Percentiles rank a stretch among this genome's conserved stretches.
Evolutionary conservation across 2,888 invertebrate species (phyloP).

Genomic region (Ectemnius continuus): DNA sequence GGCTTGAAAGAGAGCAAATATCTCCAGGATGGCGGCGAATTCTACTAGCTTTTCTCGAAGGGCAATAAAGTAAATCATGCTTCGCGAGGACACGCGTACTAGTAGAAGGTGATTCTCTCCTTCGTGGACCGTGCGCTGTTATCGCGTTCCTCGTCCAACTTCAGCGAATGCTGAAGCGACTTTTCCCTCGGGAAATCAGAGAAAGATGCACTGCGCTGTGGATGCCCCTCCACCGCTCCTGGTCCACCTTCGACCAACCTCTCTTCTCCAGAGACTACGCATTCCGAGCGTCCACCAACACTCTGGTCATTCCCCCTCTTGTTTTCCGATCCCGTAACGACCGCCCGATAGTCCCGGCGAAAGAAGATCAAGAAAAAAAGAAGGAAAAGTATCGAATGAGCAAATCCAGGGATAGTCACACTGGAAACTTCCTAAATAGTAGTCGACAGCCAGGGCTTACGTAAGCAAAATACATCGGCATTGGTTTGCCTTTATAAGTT

Average conservation of each 20-base stretch:
- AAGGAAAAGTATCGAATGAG: background rate
- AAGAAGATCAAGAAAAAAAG: slow-evolving; percentile 10
- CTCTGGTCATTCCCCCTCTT: slow-evolving; percentile 10
- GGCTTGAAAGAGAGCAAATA: slow-evolving; percentile 51
- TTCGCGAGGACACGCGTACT: slow-evolving; percentile 57
- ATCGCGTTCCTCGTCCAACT: slow-evolving; percentile 31
- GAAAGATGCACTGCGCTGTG: slow-evolving; percentile 71
- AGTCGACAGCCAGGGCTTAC: background rate
- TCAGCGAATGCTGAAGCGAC: slow-evolving; percentile 52
- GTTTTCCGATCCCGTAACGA: slow-evolving; percentile 28
- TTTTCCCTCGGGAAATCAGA: slow-evolving; percentile 74
- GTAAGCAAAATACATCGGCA: background rate
- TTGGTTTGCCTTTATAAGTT: background rate
- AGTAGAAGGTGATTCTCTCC: slow-evolving; percentile 33
- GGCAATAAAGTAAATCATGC: slow-evolving; percentile 70
- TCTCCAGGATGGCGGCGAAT: slow-evolving; percentile 54
- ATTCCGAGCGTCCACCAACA: slow-evolving; percentile 30
- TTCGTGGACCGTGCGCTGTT: slow-evolving; percentile 23
- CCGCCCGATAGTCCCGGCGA: slow-evolving; percentile 34
- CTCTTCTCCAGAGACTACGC: slow-evolving; percentile 19
- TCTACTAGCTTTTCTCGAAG: slow-evolving; percentile 61
- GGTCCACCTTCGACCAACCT: slow-evolving; percentile 3
- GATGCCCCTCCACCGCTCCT: slow-evolving; percentile 33
- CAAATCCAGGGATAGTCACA: background rate
- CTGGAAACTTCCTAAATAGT: background rate